phyloP scores from a whole-genome alignment of 1,140 invertebrate genomes.

The Sycophaga agraensis region DNA sequence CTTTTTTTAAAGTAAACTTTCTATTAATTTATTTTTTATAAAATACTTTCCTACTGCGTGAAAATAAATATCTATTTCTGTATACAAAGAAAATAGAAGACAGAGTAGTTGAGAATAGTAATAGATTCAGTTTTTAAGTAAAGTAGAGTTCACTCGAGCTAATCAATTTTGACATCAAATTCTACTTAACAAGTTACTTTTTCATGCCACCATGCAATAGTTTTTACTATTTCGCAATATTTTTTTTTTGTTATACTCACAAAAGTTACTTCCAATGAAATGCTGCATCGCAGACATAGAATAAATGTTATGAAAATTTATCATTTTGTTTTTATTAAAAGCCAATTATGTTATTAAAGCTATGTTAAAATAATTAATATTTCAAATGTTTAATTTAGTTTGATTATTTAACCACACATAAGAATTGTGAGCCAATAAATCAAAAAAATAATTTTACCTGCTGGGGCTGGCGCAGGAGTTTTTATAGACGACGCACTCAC shows the following conservation, averaged over 20 bases:
- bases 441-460: constrained; percentile 43
- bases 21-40: no score
- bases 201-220: constrained; percentile 29
- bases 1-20: no score
- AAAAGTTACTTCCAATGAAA: constrained; percentile 58
- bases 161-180: constrained; percentile 13
- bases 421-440: not conserved
- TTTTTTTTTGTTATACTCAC: constrained; percentile 48
- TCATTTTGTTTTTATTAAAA: constrained; percentile 15
- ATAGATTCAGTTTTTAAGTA: no score
- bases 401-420: no score
- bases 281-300: constrained; percentile 52
- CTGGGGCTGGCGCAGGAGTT: constrained; percentile 44
- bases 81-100: constrained; percentile 1
- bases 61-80: not conserved
- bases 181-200: not conserved
- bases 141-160: not conserved
- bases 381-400: no score
- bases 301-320: constrained; percentile 25
- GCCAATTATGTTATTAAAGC: constrained; percentile 17
- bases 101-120: not conserved
- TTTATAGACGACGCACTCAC: constrained; percentile 67
- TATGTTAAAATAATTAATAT: not conserved
- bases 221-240: constrained; percentile 17
- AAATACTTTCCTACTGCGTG: constrained; percentile 2